Conservation (phyloP, 2,888 invertebrate genomes). For the Lepeophtheirus nordmannii region DNA sequence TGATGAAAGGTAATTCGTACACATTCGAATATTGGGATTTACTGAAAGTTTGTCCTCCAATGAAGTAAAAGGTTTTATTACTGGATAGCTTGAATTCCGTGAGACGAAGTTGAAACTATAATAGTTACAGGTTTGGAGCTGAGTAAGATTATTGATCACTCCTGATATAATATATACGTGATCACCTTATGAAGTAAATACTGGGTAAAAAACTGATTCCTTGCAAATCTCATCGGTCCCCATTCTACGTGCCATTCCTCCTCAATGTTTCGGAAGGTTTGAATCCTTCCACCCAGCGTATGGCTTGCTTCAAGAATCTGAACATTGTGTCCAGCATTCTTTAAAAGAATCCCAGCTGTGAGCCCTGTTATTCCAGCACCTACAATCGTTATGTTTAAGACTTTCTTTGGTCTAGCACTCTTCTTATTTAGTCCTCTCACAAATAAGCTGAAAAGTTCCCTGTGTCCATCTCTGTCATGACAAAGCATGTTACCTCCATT, state of each 20-base stretch:
- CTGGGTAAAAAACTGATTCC: conserved; percentile 10
- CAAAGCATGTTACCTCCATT: not conserved
- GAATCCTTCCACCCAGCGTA: conserved; percentile 23
- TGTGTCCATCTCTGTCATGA: not conserved
- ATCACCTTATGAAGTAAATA: not conserved
- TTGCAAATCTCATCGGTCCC: conserved; percentile 23
- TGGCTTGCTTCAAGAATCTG: conserved; percentile 22
- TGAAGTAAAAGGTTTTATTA: not conserved
- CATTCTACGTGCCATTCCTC: conserved; percentile 24
- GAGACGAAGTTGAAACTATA: not conserved
- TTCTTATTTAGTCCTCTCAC: not conserved
- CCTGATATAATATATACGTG: not conserved
- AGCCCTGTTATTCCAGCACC: conserved; percentile 25
- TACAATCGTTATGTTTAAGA: conserved; percentile 26
- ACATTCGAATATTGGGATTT: not conserved
- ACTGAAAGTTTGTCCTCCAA: not conserved
- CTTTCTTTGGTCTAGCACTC: not conserved
- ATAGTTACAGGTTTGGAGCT: not conserved
- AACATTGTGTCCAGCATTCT: conserved; percentile 23
- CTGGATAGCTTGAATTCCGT: not conserved
- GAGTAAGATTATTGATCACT: not conserved
- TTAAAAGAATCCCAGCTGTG: conserved; percentile 20
- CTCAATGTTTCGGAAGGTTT: conserved; percentile 21
- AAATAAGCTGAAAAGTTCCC: not conserved
- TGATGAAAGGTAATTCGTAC: not conserved